phyloP scores from a whole-genome alignment of 1,140 invertebrate species.

The Anthonomus grandis region DNA sequence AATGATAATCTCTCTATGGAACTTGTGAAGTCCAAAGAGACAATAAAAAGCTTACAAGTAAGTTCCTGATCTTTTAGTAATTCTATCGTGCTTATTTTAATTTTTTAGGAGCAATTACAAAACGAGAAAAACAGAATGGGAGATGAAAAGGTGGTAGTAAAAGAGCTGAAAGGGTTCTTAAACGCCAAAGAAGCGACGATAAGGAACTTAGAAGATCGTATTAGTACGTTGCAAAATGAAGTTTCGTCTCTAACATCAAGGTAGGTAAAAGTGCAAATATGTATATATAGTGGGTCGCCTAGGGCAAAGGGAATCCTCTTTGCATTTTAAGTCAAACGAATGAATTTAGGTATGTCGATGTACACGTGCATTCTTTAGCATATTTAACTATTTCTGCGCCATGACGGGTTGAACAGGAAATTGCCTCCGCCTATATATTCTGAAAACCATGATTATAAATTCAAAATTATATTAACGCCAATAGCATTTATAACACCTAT shows the following conservation, averaged over 20 bases:
- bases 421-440: too few species aligned
- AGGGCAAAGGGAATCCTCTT: too few species aligned
- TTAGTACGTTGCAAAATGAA: conserved; percentile 23
- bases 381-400: too few species aligned
- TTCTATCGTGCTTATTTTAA: background rate
- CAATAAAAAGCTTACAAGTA: conserved; percentile 28
- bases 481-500: too few species aligned
- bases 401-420: too few species aligned
- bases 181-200: conserved; percentile 25
- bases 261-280: too few species aligned
- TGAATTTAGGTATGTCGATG: too few species aligned
- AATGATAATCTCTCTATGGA: conserved; percentile 40
- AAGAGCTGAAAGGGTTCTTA: conserved; percentile 32
- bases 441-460: too few species aligned
- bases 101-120: conserved; percentile 28
- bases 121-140: conserved; percentile 35
- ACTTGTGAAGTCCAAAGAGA: conserved; percentile 33
- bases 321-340: too few species aligned
- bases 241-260: conserved; percentile 15
- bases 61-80: background rate
- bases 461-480: too few species aligned
- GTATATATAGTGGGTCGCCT: too few species aligned
- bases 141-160: conserved; percentile 30
- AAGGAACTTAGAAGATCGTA: conserved; percentile 9
- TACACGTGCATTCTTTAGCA: too few species aligned